Conservation (phyloP, 2,797 vertebrate genomes). For the Dryobates pubescens region DNA sequence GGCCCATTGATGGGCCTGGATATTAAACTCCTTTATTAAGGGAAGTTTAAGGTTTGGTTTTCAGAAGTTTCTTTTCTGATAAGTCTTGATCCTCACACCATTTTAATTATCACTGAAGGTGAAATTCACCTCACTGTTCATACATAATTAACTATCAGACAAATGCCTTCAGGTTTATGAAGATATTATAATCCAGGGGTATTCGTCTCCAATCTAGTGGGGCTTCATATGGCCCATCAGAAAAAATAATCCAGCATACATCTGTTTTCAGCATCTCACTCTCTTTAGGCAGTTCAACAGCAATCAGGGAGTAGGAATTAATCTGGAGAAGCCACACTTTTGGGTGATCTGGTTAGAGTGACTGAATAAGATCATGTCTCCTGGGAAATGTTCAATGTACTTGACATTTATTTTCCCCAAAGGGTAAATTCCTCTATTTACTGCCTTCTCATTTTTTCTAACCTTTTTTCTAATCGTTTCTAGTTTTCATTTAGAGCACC, state of each 20-base stretch:
- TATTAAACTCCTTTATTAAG: neutral
- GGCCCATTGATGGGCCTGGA: neutral
- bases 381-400: neutral
- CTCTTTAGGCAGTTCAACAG: neutral
- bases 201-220: neutral
- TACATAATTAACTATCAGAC: neutral
- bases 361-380: neutral
- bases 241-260: rapidly evolving
- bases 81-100: neutral
- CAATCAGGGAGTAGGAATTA: neutral
- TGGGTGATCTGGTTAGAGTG: neutral
- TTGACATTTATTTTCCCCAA: neutral
- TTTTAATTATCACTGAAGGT: neutral
- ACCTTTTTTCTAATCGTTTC: neutral
- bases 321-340: neutral
- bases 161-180: neutral
- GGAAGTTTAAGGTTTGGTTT: neutral
- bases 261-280: neutral
- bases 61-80: neutral
- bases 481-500: neutral
- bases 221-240: neutral
- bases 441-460: neutral
- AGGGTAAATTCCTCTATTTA: neutral
- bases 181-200: neutral
- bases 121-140: neutral